Evolutionary conservation across 1,140 invertebrate species (phyloP).

Genomic region (Adelges cooleyi): DNA sequence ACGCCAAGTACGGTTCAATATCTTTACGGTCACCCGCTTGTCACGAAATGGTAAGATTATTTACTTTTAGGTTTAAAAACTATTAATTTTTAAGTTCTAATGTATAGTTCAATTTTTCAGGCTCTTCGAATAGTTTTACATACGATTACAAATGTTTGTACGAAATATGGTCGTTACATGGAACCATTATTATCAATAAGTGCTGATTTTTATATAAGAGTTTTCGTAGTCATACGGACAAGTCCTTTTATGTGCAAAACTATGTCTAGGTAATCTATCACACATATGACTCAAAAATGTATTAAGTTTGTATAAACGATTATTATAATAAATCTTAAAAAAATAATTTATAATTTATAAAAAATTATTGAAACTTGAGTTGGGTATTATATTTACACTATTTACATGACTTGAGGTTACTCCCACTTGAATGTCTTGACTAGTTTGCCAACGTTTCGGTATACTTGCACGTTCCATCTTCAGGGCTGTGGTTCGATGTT

Average conservation of each 20-base stretch:
- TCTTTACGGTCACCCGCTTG: conserved; percentile 77
- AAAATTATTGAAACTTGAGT: too few species aligned
- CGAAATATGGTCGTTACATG: conserved; percentile 85
- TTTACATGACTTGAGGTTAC: too few species aligned
- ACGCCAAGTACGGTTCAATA: conserved; percentile 85
- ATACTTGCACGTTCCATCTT: too few species aligned
- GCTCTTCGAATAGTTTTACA: conserved; percentile 85
- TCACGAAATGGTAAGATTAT: conserved; percentile 75
- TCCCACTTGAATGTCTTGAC: too few species aligned
- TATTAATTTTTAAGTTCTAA: conserved; percentile 3
- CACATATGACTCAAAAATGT: too few species aligned
- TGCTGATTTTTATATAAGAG: conserved; percentile 92
- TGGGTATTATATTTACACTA: too few species aligned
- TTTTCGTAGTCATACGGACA: conserved; percentile 77
- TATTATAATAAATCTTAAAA: too few species aligned
- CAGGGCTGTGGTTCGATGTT: too few species aligned
- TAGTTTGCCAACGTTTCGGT: too few species aligned
- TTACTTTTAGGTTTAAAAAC: not conserved
- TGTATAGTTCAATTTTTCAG: conserved; percentile 39
- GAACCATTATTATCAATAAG: conserved; percentile 82
- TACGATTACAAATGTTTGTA: conserved; percentile 81
- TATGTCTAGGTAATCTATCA: conserved; percentile 61
- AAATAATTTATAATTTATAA: too few species aligned
- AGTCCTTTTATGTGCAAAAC: conserved; percentile 74
- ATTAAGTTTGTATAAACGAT: too few species aligned